Percentiles rank a stretch among this genome's conserved stretches.
phyloP scores from a whole-genome alignment of 2,113 vertebrate genomes.

The Serinus canaria region DNA sequence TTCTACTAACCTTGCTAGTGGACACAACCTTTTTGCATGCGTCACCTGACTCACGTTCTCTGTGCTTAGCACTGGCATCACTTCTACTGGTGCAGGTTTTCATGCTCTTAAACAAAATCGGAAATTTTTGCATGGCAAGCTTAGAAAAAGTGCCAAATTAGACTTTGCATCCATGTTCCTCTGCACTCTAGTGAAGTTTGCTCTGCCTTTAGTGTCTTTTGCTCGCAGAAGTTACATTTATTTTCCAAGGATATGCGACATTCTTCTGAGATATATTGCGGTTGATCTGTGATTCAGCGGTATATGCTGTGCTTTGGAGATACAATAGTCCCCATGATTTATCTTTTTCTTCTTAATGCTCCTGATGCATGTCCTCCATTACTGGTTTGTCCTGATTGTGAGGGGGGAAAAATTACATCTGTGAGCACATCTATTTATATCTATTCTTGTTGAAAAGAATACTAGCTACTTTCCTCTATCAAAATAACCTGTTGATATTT shows the following conservation, averaged over 20 bases:
- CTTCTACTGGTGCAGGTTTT: not conserved
- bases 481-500: not conserved
- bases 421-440: not conserved
- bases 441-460: not conserved
- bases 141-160: not conserved
- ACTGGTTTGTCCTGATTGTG: not conserved
- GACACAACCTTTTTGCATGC: not conserved
- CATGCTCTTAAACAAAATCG: not conserved
- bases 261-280: not conserved
- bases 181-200: not conserved
- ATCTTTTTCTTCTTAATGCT: not conserved
- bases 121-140: not conserved
- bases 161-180: not conserved
- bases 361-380: not conserved
- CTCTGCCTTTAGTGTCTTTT: not conserved
- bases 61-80: not conserved
- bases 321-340: not conserved
- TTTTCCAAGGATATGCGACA: not conserved
- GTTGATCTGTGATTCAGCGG: not conserved
- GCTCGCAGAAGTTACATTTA: not conserved
- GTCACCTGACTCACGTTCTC: not conserved
- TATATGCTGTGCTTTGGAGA: not conserved
- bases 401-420: not conserved
- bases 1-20: fast-evolving
- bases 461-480: not conserved